These are phyloP conservation scores for Chrysocyon brachyurus DNA, from an alignment of 2,797 vertebrate genomes.

Conservation along the genomic window DNA sequence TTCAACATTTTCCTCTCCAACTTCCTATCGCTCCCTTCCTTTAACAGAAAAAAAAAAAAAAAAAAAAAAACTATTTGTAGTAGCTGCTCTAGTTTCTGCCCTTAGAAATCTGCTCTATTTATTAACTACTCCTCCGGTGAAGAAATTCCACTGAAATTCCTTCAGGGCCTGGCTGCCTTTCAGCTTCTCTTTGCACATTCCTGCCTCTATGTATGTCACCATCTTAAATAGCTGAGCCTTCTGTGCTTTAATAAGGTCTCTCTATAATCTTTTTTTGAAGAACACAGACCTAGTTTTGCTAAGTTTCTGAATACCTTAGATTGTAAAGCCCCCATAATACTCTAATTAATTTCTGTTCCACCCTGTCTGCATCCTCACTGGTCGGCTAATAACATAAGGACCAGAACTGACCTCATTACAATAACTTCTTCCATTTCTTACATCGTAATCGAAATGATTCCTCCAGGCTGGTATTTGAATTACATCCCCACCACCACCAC, in stretches of 20 bases:
- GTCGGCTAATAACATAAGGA: constrained; percentile 76
- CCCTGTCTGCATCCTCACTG: constrained; percentile 75
- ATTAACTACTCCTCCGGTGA: constrained; percentile 84
- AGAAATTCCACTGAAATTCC: constrained; percentile 86
- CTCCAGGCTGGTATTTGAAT: constrained; percentile 78
- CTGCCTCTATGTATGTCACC: constrained; percentile 85
- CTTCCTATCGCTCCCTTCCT: constrained; percentile 65
- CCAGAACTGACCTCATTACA: constrained; percentile 80
- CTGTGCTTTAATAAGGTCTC: constrained; percentile 85
- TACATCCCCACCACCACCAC: background rate
- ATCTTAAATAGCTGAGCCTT: constrained; percentile 85
- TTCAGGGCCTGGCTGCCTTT: constrained; percentile 86
- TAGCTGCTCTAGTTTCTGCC: constrained; percentile 85
- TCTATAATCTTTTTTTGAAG: constrained; percentile 80
- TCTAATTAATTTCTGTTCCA: constrained; percentile 78
- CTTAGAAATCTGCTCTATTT: constrained; percentile 86
- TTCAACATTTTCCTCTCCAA: constrained; percentile 70
- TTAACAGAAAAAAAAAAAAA: constrained; percentile 30
- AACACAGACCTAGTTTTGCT: constrained; percentile 84
- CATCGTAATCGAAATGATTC: background rate
- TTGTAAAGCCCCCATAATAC: constrained; percentile 74
- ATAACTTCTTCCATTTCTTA: constrained; percentile 64
- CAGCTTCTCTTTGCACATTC: constrained; percentile 84
- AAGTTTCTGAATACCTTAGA: constrained; percentile 79
- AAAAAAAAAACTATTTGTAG: constrained; percentile 69